Evolutionary conservation across 1,140 invertebrate species (phyloP).

Genomic region (Heliconius eleuchia): DNA sequence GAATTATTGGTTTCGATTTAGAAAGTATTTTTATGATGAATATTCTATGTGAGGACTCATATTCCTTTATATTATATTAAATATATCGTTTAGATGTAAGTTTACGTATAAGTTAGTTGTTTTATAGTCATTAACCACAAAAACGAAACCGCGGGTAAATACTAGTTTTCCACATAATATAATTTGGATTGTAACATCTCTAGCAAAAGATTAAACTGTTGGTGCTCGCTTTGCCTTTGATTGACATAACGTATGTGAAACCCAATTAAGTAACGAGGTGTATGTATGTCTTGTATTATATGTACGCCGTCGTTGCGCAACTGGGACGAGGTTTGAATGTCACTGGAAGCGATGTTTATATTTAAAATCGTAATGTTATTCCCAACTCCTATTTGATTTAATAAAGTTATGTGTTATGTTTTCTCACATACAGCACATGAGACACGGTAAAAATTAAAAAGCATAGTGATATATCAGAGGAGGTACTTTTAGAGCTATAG

Average conservation of each 20-base stretch:
- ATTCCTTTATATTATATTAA: no score
- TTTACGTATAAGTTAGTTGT: no score
- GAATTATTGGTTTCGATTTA: no score
- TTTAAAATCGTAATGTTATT: not conserved
- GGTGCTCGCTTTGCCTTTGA: not conserved
- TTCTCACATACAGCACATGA: not conserved
- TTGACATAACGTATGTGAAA: not conserved
- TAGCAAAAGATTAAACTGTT: not conserved
- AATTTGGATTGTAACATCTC: not conserved
- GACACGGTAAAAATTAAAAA: no score
- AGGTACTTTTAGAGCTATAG: no score
- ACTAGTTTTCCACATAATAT: not conserved
- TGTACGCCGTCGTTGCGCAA: not conserved
- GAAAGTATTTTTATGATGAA: no score
- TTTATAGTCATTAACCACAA: no score
- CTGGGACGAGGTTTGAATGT: not conserved
- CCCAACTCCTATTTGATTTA: not conserved
- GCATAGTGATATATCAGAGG: no score
- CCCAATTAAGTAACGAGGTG: not conserved
- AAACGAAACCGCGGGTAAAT: no score
- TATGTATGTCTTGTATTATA: not conserved
- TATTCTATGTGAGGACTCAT: no score
- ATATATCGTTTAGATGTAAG: no score
- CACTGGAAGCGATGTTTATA: not conserved
- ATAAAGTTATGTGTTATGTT: not conserved